Evolutionary conservation across 2,888 invertebrate species (phyloP).

Genomic region (Dromius quadrimaculatus): DNA sequence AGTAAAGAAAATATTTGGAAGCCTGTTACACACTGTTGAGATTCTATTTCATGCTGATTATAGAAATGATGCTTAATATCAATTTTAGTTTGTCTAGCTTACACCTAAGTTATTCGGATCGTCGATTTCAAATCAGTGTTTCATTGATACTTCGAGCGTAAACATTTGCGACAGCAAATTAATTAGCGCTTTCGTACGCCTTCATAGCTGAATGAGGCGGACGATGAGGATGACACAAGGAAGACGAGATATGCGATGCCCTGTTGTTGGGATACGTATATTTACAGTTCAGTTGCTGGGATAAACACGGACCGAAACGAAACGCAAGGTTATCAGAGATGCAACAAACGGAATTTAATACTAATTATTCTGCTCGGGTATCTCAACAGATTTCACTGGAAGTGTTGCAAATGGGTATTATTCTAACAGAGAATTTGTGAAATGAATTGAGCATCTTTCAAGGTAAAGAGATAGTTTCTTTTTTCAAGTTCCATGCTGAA

Average conservation of each 20-base stretch:
- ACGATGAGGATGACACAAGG: not conserved
- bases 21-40: no score
- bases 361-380: slow-evolving; percentile 25
- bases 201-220: not conserved
- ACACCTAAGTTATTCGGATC: not conserved
- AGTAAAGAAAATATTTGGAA: no score
- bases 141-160: slow-evolving; percentile 30
- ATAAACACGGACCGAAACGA: not conserved
- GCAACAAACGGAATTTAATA: slow-evolving; percentile 17
- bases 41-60: not conserved
- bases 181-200: slow-evolving; percentile 6
- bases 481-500: no score
- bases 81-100: slow-evolving; percentile 9
- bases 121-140: slow-evolving; percentile 19
- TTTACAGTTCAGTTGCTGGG: slow-evolving; percentile 21
- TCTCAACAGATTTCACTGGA: no score
- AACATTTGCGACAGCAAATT: slow-evolving; percentile 39
- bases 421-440: no score
- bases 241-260: not conserved
- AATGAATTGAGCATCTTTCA: no score
- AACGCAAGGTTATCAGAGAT: slow-evolving; percentile 23
- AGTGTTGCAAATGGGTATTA: no score
- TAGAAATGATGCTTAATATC: not conserved
- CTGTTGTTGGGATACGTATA: slow-evolving; percentile 5
- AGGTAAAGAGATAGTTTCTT: no score